Evolutionary conservation across 2,113 vertebrate genomes (phyloP), one percentile per base, ranked within the genome.

Genomic region (Athene cunicularia): DNA sequence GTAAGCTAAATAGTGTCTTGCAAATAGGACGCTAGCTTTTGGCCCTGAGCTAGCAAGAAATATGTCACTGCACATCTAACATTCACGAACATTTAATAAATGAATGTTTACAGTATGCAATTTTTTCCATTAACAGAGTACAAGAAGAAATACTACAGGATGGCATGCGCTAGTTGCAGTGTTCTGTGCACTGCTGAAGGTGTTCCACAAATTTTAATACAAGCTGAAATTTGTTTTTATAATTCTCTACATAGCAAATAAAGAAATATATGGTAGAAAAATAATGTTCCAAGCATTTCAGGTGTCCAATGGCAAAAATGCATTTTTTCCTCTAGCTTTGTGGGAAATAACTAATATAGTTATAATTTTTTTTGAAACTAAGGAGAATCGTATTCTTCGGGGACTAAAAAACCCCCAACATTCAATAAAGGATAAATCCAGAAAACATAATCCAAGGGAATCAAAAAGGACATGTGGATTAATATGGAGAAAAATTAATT

Each of bases 401-500:
- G 50, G 39, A 85, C 17, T 41, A 80, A 79, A 70, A 81, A 80
- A 72, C 17, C 17, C 43, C 17, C 43, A 91, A 74, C 3, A 18
- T n/a, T 33, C n/a, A 88, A 70, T 86, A 96, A 94, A 75, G 12
- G 21, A 80, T 81, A 90, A 87, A 93, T 88, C 35, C 24, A 94
- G 52, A 82, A 94, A 92, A 41, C 27, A 67, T 56, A 94, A 84
- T 87, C 79, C 80, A 93, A 67, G 26, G 41, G 13, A 91, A 97
- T 91, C 33, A 50, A 74, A 96, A 96, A 96, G 60, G 68, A 73
- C 73, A 77, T 59, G 52, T 28, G 80, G 72, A 93, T 80, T 80
- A 93, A 79, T 71, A 70, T 3, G 27, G 47, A 86, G 73, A 85
- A 97, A 94, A 79, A 92, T 14, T 76, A 96, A 93, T 71, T 87